phyloP scores from a whole-genome alignment of 2,113 vertebrate genomes.

The Callospermophilus lateralis region DNA sequence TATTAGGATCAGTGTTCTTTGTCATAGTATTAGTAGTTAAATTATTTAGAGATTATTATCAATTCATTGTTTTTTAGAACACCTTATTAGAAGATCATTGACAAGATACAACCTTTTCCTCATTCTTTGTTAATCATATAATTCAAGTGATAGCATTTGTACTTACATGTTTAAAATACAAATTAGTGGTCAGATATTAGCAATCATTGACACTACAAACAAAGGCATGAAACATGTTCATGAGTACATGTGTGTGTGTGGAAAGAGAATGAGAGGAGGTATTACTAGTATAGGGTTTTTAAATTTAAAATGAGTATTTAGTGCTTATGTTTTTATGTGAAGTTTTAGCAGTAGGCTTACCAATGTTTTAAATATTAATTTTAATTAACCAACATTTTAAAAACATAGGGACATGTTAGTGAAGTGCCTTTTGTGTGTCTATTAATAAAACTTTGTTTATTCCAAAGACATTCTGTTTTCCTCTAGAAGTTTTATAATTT shows the following conservation, averaged over 20 bases:
- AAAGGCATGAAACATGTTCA: background rate
- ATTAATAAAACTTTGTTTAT: background rate
- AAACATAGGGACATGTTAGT: background rate
- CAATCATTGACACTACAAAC: background rate
- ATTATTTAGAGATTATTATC: constrained; percentile 2
- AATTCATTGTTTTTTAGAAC: constrained; percentile 33
- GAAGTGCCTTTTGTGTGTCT: background rate
- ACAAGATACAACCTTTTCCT: background rate
- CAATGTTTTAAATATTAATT: background rate
- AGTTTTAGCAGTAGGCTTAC: background rate
- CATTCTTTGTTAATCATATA: constrained; percentile 23
- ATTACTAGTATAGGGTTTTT: background rate
- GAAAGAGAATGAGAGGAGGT: background rate
- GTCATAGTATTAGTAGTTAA: constrained; percentile 5
- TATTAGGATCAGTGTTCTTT: constrained; percentile 28
- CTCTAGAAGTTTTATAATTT: background rate
- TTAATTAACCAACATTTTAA: background rate
- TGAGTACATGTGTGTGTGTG: background rate
- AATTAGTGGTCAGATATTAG: constrained; percentile 19
- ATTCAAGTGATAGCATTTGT: background rate
- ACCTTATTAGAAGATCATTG: background rate
- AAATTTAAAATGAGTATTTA: constrained; percentile 17
- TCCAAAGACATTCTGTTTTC: background rate
- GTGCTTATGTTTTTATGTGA: background rate
- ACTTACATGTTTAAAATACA: constrained; percentile 27